These are phyloP conservation scores for Eutrigla gurnardus DNA, from an alignment of 2,797 vertebrate genomes.

Conservation along the genomic window DNA sequence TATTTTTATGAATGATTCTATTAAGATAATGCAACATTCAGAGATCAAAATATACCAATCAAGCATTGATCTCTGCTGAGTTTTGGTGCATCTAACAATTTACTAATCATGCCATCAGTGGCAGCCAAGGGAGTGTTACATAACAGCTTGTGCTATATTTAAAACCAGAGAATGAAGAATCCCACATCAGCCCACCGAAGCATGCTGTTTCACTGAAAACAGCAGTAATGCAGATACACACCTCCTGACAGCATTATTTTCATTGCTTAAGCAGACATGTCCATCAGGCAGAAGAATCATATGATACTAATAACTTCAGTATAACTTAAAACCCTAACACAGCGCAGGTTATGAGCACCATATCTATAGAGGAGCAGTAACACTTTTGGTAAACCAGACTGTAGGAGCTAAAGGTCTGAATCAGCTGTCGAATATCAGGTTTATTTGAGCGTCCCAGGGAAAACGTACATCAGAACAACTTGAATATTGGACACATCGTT, in stretches of 20 bases:
- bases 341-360: not conserved
- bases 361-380: conserved; percentile 7
- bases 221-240: conserved; percentile 27
- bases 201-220: conserved; percentile 69
- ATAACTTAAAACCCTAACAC: conserved; percentile 17
- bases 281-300: conserved; percentile 13
- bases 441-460: not conserved
- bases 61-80: conserved; percentile 11
- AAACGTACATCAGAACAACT: not conserved
- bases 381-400: not conserved
- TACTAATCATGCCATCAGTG: conserved; percentile 71
- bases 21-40: conserved; percentile 8
- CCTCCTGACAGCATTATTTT: conserved; percentile 21
- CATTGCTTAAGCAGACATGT: conserved; percentile 4
- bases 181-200: conserved; percentile 75
- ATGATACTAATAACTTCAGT: conserved; percentile 19
- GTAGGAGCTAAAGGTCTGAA: conserved; percentile 12
- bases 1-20: conserved; percentile 11
- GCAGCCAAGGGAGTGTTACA: conserved; percentile 72
- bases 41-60: not conserved
- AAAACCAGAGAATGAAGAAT: conserved; percentile 77
- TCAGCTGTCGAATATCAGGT: conserved; percentile 18
- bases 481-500: not conserved
- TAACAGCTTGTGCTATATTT: conserved; percentile 81
- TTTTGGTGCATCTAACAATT: conserved; percentile 62